These are phyloP conservation scores for Centropristis striata DNA, from an alignment of 2,113 vertebrate species.

Conservation along the genomic window DNA sequence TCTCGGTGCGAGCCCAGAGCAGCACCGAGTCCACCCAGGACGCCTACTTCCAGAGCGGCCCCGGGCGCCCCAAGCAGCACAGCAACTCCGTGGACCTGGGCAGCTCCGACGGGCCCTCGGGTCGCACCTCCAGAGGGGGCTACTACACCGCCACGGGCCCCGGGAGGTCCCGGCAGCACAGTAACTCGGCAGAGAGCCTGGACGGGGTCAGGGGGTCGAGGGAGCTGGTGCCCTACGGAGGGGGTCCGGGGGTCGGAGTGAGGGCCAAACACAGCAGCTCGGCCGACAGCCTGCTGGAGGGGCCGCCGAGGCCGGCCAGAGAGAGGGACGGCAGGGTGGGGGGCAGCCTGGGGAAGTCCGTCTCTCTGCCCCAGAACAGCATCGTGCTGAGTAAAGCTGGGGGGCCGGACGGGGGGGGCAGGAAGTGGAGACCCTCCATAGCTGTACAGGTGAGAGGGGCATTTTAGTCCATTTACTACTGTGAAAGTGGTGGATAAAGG, in stretches of 20 bases:
- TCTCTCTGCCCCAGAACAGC: slow-evolving; percentile 85
- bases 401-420: slow-evolving; percentile 90
- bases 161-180: slow-evolving; percentile 79
- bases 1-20: slow-evolving; percentile 97
- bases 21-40: slow-evolving; percentile 98
- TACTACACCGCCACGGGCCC: slow-evolving; percentile 76
- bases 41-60: slow-evolving; percentile 89
- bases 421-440: slow-evolving; percentile 97
- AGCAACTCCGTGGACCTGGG: slow-evolving; percentile 95
- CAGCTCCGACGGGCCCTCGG: slow-evolving; percentile 76
- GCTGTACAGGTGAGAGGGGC: slow-evolving; percentile 91
- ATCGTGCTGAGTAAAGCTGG: slow-evolving; percentile 90
- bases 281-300: slow-evolving; percentile 86
- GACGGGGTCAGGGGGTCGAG: slow-evolving; percentile 75
- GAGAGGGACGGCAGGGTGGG: slow-evolving; percentile 76
- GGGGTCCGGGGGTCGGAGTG: slow-evolving; percentile 81
- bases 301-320: slow-evolving; percentile 71
- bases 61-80: slow-evolving; percentile 88
- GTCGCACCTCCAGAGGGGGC: slow-evolving; percentile 78
- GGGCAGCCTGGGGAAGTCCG: slow-evolving; percentile 84
- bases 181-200: slow-evolving; percentile 86
- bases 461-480: neutral
- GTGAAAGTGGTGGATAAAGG: too few relatives aligned
- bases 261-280: slow-evolving; percentile 87
- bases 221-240: slow-evolving; percentile 79